Base-by-base conservation (phyloP, 2,888 invertebrate species). In the Ectemnius cavifrons region DNA sequence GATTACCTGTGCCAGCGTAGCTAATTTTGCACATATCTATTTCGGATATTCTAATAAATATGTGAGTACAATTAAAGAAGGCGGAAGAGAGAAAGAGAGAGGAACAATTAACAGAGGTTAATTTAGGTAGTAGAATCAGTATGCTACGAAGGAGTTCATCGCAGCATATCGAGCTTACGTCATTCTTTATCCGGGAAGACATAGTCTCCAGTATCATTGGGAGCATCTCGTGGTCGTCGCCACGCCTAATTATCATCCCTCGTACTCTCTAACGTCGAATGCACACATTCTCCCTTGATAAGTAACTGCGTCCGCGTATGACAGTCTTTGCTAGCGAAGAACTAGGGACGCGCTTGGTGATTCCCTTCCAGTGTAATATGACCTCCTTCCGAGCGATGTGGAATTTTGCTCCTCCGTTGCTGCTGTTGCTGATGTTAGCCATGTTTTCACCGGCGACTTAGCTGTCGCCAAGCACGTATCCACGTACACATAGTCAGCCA, bases 151-250 rank as follows among this genome's bases (percentile, higher is more conserved):
- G 61, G 67, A 79, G 78, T 83, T 80, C 76, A 80, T 76, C 78
- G 80, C 78, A 75, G 67, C 75, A 78, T 78, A 65, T 37, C 37
- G 69, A 52, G 77, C 78, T 86, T 84, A 77, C 82, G 82, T 84
- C 82, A 85, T 73, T 61, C 71, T 75, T 71, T 67, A 75, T 71
- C 77, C 75, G 75, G 67, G 63, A 73, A 67, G 71, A 75, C 61
- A 62, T 67, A 37, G 37, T 61, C 65, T 70, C 71, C 68, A 73
- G 74, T 86, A 86, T 86, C 82, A 83, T 85, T 79, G 80, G 71
- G 82, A 84, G 78, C 83, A 86, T 85, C 83, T 81, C 75, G 80
- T 77, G 77, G 77, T 72, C 71, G 57, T 71, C 77, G 64, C 69
- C 74, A 72, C 74, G 72, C 74, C 80, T 80, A 80, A 80, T 80